These are phyloP conservation scores for Notothenia rossii DNA, from an alignment of 2,113 vertebrate species.

Conservation along the genomic window DNA sequence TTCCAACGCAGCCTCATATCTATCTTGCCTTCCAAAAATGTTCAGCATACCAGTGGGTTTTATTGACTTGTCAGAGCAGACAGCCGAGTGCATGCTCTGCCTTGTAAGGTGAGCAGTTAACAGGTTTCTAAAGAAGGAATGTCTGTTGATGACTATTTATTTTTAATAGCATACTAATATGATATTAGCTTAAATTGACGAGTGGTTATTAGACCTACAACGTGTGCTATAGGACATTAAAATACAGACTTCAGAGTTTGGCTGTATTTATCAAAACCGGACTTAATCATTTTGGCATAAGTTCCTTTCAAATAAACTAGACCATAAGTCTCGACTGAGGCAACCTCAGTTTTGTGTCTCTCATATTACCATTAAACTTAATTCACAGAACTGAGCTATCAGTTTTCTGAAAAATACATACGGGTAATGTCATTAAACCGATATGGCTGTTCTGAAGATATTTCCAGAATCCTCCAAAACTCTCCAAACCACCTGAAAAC, in stretches of 20 bases:
- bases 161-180: constrained; percentile 5
- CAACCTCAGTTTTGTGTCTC: not conserved
- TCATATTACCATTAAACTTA: not conserved
- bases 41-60: constrained; percentile 86
- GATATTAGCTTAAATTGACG: constrained; percentile 23
- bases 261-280: constrained; percentile 10
- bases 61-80: constrained; percentile 87
- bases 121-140: constrained; percentile 67
- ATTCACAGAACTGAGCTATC: not conserved
- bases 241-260: not conserved
- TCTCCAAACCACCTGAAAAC: constrained; percentile 6
- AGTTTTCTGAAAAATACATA: not conserved
- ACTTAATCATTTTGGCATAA: constrained; percentile 2
- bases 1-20: constrained; percentile 80
- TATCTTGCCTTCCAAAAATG: constrained; percentile 84
- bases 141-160: constrained; percentile 49
- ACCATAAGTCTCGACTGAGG: not conserved
- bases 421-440: not conserved
- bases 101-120: constrained; percentile 79
- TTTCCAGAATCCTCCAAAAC: constrained; percentile 5
- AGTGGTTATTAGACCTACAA: constrained; percentile 3
- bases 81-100: constrained; percentile 79
- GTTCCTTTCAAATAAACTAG: not conserved
- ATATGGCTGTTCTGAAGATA: not conserved
- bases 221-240: not conserved